These are phyloP conservation scores for Ataeniobius toweri DNA, from an alignment of 2,797 vertebrate genomes.

Conservation along the genomic window DNA sequence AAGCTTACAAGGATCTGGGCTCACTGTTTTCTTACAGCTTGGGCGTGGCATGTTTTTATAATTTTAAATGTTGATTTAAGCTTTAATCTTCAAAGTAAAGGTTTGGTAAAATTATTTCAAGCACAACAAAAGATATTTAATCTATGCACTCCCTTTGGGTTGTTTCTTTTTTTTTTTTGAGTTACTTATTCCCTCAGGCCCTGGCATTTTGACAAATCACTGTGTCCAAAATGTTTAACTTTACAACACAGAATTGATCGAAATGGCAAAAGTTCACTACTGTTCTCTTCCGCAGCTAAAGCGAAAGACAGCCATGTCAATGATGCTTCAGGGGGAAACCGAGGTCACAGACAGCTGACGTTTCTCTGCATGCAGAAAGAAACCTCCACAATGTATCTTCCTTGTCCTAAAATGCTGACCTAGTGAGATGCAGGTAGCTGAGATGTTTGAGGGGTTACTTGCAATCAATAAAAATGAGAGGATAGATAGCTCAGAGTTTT, in stretches of 20 bases:
- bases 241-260: slow-evolving; percentile 46
- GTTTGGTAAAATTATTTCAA: neutral
- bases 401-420: neutral
- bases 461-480: neutral
- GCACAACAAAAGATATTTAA: neutral
- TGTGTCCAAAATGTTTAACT: slow-evolving; percentile 34
- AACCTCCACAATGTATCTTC: slow-evolving; percentile 10
- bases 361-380: slow-evolving; percentile 5
- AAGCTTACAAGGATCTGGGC: slow-evolving; percentile 29
- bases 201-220: slow-evolving; percentile 26
- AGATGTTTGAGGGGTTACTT: slow-evolving; percentile 7
- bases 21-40: slow-evolving; percentile 20
- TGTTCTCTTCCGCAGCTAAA: slow-evolving; percentile 24
- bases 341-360: slow-evolving; percentile 18
- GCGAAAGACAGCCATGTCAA: slow-evolving; percentile 22
- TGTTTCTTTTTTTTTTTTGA: slow-evolving; percentile 26
- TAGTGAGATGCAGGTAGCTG: neutral
- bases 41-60: slow-evolving; percentile 31
- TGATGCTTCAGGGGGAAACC: slow-evolving; percentile 28
- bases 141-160: slow-evolving; percentile 6
- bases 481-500: too few species aligned
- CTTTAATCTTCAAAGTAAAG: slow-evolving; percentile 21
- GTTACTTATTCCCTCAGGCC: slow-evolving; percentile 10
- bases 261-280: slow-evolving; percentile 21
- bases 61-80: slow-evolving; percentile 20